phyloP scores from a whole-genome alignment of 2,113 vertebrate species.

The Calyptommatus sinebrachiatus region DNA sequence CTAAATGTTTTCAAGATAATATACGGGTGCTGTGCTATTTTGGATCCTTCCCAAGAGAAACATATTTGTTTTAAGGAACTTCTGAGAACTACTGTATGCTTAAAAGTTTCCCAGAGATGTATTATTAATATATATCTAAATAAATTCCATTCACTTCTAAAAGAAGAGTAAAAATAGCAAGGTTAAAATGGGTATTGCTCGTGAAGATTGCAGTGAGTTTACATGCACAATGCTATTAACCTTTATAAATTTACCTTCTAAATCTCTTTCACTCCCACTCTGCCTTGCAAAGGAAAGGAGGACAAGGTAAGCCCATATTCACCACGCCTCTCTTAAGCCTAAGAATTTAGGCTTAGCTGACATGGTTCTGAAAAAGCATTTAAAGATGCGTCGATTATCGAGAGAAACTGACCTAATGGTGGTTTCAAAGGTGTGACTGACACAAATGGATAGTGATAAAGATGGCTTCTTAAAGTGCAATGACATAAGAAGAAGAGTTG shows the following conservation, averaged over 20 bases:
- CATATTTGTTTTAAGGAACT: conserved; percentile 12
- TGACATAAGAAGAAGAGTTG: no score
- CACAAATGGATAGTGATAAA: not conserved
- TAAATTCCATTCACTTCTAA: conserved; percentile 12
- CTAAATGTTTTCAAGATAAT: conserved; percentile 23
- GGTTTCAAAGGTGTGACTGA: not conserved
- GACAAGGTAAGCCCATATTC: not conserved
- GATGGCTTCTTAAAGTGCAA: not conserved
- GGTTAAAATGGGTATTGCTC: not conserved
- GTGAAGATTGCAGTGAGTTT: conserved; percentile 1
- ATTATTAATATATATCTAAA: conserved; percentile 17
- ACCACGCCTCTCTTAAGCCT: no score
- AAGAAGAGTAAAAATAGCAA: conserved; percentile 18
- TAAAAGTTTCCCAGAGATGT: conserved; percentile 16
- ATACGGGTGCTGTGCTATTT: conserved; percentile 19
- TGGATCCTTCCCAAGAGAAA: conserved; percentile 15
- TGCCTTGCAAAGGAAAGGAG: not conserved
- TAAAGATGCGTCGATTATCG: not conserved
- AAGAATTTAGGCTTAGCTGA: not conserved
- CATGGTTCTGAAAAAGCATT: not conserved
- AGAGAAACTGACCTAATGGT: not conserved
- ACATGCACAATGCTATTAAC: not conserved
- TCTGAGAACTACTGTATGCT: conserved; percentile 7
- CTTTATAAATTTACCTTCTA: not conserved
- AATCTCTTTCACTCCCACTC: not conserved